phyloP scores from a whole-genome alignment of 2,113 vertebrate genomes.

The Oryzias javanicus region DNA sequence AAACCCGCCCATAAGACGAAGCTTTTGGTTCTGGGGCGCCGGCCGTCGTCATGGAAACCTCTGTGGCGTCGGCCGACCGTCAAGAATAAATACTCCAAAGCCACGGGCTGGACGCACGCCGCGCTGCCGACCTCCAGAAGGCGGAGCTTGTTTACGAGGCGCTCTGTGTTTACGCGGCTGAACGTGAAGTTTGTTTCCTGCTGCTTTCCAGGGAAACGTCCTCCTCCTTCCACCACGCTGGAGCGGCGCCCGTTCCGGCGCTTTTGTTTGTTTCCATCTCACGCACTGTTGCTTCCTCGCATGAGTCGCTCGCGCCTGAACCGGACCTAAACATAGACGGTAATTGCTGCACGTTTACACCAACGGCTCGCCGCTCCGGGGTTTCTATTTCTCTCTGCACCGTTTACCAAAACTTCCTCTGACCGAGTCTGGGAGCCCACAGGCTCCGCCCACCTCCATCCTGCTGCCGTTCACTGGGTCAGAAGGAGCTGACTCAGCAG shows the following conservation, averaged over 20 bases:
- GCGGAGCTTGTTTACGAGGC: slow-evolving; percentile 26
- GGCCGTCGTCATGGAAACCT: not conserved
- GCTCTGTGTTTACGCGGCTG: slow-evolving; percentile 44
- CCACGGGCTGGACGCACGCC: slow-evolving; percentile 13
- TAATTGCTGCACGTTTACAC: slow-evolving; percentile 35
- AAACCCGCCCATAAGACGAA: no score
- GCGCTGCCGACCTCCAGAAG: slow-evolving; percentile 13
- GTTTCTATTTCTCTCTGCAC: slow-evolving; percentile 11
- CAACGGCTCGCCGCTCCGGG: slow-evolving; percentile 3
- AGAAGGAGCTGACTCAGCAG: no score
- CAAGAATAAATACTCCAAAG: slow-evolving; percentile 29
- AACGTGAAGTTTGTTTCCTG: slow-evolving; percentile 32
- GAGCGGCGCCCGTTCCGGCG: slow-evolving; percentile 4
- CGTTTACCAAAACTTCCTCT: slow-evolving; percentile 26
- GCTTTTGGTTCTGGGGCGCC: no score
- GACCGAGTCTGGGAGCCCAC: slow-evolving; percentile 9
- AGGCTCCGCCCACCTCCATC: no score
- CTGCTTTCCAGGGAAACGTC: slow-evolving; percentile 23
- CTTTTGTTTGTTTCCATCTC: slow-evolving; percentile 45
- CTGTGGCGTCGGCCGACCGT: slow-evolving; percentile 10
- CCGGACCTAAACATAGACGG: slow-evolving; percentile 40
- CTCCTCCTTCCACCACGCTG: slow-evolving; percentile 17
- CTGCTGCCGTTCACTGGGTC: no score
- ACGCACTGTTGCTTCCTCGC: slow-evolving; percentile 2
- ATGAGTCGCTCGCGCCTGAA: slow-evolving; percentile 28